Percentiles rank a stretch among this genome's conserved stretches.
Conservation (phyloP, 2,888 invertebrate genomes). For the Papilio protenor region DNA sequence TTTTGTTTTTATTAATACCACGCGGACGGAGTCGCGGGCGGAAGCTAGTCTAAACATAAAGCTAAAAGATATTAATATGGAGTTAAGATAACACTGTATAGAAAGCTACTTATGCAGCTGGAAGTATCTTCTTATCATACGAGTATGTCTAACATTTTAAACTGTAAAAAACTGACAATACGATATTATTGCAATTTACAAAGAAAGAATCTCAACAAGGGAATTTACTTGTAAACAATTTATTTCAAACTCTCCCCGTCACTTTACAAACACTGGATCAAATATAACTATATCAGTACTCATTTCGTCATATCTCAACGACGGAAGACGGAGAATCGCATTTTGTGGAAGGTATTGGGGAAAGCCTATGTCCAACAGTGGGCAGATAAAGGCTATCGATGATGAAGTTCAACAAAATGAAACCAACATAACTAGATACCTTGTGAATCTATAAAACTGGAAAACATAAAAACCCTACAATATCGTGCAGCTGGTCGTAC, state of each 20-base stretch:
- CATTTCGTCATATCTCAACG: neutral
- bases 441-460: neutral
- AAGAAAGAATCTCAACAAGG: neutral
- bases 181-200: neutral
- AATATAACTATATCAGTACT: neutral
- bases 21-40: no score
- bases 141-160: neutral
- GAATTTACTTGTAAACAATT: neutral
- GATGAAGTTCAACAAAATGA: neutral
- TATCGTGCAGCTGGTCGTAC: conserved; percentile 32
- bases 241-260: neutral
- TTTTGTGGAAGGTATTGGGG: no score
- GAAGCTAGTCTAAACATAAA: conserved; percentile 8
- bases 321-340: no score
- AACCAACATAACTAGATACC: neutral
- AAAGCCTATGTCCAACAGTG: no score
- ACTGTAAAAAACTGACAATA: neutral
- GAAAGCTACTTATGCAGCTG: neutral
- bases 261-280: neutral
- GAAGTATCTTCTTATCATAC: neutral
- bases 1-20: no score
- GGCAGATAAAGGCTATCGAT: no score
- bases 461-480: conserved; percentile 33
- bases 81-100: neutral
- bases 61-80: neutral